Evolutionary conservation across 1,140 invertebrate species (phyloP), one percentile per base, ranked within the genome.

Genomic region (Pachyrhynchus sulphureomaculatus): DNA sequence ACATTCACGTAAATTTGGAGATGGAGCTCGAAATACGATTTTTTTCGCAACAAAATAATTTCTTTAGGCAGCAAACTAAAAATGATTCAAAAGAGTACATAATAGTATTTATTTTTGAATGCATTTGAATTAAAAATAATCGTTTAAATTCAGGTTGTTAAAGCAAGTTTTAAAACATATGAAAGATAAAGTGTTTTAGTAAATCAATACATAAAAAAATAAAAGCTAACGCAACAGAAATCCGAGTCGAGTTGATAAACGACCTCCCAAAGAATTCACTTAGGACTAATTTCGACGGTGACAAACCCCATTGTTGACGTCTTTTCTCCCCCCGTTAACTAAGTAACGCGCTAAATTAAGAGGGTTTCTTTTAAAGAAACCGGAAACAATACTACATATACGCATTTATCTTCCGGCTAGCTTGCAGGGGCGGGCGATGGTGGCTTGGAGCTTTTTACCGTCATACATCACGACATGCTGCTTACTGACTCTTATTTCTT

Each of bases 381-480:
- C 70, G 74, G 74, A 75, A 75, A 74, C 74, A 75, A 75, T 62
- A 53, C 49, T 71, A 71, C 74, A 73, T 71, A 73, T 73, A 71
- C 74, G 74, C 72, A 75, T 75, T 71, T 68, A 73, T 74, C 74
- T 75, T 75, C 71, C 68, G 70, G 71, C 48, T 51, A 48, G 54
- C 42, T 56, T 32, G 41, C 52, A 23, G 36, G 59, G 57, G 48
- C 54, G 37, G 26, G 36, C 54, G 57, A 41, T 48, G 37, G 26
- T 34, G 45, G 24, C 61, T 32, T 26, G 47, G 21, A 51, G 62
- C 32, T 68, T 68, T 67, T 66, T 68, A 56, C 63, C 55, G 33
- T 65, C 59, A 68, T 68, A 68, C 57, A 68, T 68, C 67, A 68
- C 60, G 23, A 51, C 44, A 51, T 51, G 54, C 51, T 44, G 49